phyloP scores from a whole-genome alignment of 1,140 invertebrate genomes.

The Drosophila setifemur region DNA sequence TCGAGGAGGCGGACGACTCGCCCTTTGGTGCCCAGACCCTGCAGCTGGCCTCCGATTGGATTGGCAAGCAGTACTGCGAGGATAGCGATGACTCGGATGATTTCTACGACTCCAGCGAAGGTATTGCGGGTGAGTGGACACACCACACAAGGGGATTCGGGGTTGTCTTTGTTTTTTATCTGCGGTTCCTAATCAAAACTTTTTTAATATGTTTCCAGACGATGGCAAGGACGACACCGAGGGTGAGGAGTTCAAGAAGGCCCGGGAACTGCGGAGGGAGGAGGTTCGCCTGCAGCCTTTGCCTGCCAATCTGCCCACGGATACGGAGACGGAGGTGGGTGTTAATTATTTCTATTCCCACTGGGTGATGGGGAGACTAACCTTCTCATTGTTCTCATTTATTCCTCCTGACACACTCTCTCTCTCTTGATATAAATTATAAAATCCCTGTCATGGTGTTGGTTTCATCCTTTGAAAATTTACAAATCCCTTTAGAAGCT shows the following conservation, averaged over 20 bases:
- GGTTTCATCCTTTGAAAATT: constrained; percentile 52
- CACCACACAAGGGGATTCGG: neutral
- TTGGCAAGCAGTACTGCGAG: constrained; percentile 81
- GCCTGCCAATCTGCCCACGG: constrained; percentile 85
- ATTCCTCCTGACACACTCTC: constrained; percentile 52
- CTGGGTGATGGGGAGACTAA: constrained; percentile 59
- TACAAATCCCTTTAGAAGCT: constrained; percentile 38
- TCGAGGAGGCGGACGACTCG: constrained; percentile 82
- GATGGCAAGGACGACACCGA: constrained; percentile 89
- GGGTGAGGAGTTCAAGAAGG: constrained; percentile 87
- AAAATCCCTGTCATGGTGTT: constrained; percentile 59
- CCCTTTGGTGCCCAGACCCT: constrained; percentile 81
- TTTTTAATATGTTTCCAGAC: constrained; percentile 24
- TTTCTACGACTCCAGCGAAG: constrained; percentile 81
- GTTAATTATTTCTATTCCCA: neutral
- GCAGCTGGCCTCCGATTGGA: constrained; percentile 81
- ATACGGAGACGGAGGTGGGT: constrained; percentile 90
- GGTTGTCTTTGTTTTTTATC: no score
- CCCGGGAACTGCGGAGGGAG: constrained; percentile 86
- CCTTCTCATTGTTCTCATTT: constrained; percentile 53
- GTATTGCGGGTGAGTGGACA: constrained; percentile 62
- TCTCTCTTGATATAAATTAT: constrained; percentile 37
- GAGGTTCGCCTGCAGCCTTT: constrained; percentile 87
- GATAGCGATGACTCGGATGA: constrained; percentile 76
- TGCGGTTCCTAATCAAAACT: neutral